Evolutionary conservation across 92 coral and sea anemone genomes (phyloP).

Genomic region (Ricordea florida): DNA sequence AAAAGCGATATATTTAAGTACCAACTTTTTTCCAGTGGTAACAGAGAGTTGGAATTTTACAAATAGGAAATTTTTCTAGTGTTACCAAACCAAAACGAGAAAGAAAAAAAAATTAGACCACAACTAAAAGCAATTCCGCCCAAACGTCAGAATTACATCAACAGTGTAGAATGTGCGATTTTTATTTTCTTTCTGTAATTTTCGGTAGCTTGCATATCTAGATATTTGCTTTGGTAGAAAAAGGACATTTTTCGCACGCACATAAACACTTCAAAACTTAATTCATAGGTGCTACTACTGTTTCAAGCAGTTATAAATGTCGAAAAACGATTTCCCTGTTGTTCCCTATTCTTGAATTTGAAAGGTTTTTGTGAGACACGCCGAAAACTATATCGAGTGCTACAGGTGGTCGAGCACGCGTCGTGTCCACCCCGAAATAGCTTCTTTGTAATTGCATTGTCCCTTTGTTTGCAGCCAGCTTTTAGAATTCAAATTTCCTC

Average conservation of each 20-base stretch:
- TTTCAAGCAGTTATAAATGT: background rate
- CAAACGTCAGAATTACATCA: constrained; percentile 7
- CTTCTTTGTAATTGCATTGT: constrained; percentile 46
- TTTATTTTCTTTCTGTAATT: background rate
- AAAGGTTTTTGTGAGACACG: constrained; percentile 12
- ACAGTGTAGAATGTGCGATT: background rate
- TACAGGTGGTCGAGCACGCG: constrained; percentile 83
- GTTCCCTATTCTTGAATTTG: background rate
- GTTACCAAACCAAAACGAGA: background rate
- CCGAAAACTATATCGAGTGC: constrained; percentile 17
- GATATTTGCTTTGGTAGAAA: too few relatives aligned
- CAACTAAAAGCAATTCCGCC: background rate
- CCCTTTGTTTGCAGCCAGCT: constrained; percentile 60
- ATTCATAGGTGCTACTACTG: too few relatives aligned
- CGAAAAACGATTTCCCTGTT: background rate
- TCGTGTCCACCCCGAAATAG: constrained; percentile 39
- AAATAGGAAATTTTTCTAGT: too few relatives aligned
- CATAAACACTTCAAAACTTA: too few relatives aligned
- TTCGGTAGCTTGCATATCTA: too few relatives aligned
- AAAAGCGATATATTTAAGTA: too few relatives aligned
- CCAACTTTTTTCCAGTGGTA: too few relatives aligned
- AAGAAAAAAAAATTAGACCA: background rate
- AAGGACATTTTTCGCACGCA: too few relatives aligned
- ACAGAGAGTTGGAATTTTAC: too few relatives aligned
- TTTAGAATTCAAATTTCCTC: constrained; percentile 9